A percentile compares a stretch with the other conserved stretches of the same genome.
Conservation (phyloP, 2,797 vertebrate species). For the Spea hammondii region DNA sequence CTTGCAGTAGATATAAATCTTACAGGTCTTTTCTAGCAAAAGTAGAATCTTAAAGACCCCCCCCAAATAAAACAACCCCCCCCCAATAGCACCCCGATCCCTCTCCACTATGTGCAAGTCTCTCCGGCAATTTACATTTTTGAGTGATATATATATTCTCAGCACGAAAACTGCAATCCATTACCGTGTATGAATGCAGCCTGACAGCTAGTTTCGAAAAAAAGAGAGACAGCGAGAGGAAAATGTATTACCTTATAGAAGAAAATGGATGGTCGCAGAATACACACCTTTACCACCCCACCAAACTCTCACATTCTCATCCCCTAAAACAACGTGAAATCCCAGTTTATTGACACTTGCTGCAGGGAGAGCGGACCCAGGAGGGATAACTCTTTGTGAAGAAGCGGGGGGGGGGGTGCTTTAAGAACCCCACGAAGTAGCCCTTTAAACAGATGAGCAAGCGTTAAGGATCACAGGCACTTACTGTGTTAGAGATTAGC, state of each 20-base stretch:
- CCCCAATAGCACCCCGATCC: constrained; percentile 29
- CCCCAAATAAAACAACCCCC: constrained; percentile 8
- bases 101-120: constrained; percentile 19
- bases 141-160: constrained; percentile 59
- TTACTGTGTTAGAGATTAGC: constrained; percentile 62
- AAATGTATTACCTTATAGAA: constrained; percentile 53
- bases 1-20: constrained; percentile 36
- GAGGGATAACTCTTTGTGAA: constrained; percentile 17
- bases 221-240: constrained; percentile 39
- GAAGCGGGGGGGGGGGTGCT: neutral
- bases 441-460: neutral
- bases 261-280: constrained; percentile 33
- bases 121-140: constrained; percentile 55
- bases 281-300: constrained; percentile 6
- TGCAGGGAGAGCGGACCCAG: constrained; percentile 16
- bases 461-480: constrained; percentile 55
- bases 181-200: constrained; percentile 63
- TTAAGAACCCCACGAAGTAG: constrained; percentile 26
- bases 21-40: constrained; percentile 36
- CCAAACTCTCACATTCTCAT: constrained; percentile 49
- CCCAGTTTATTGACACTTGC: constrained; percentile 2
- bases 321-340: constrained; percentile 25
- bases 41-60: constrained; percentile 13
- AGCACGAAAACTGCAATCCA: constrained; percentile 65
- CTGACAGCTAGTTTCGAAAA: constrained; percentile 55